Conservation (phyloP, 2,113 vertebrate genomes). For the Illadopsis cleaveri region DNA sequence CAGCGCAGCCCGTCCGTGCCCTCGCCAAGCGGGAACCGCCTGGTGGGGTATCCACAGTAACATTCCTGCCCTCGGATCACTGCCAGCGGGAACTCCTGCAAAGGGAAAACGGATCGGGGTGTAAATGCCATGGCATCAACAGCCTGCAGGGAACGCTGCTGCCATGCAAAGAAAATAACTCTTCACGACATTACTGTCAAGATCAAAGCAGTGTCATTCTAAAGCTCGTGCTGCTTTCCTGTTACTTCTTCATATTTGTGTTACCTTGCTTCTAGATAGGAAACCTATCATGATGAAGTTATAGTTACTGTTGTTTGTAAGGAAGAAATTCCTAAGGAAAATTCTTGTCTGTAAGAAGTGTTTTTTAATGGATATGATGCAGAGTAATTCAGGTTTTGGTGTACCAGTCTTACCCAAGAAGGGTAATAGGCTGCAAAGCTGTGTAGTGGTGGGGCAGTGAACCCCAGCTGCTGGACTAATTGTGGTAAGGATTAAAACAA, state of each 20-base stretch:
- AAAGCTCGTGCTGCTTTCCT: neutral
- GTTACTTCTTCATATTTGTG: neutral
- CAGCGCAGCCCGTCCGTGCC: conserved; percentile 71
- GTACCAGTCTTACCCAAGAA: neutral
- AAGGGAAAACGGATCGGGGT: neutral
- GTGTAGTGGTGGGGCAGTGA: neutral
- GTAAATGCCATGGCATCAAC: neutral
- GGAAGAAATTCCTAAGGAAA: neutral
- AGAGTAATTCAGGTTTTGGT: neutral
- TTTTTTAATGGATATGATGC: neutral
- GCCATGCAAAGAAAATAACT: neutral
- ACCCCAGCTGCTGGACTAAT: neutral
- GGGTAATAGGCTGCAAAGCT: neutral
- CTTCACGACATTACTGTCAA: neutral
- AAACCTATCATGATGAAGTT: no score
- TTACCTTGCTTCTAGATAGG: neutral
- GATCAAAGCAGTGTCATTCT: neutral
- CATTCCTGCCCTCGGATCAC: conserved; percentile 80
- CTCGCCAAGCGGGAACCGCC: conserved; percentile 75
- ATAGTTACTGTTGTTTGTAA: neutral
- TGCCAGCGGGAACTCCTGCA: conserved; percentile 89
- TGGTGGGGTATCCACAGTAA: conserved; percentile 84
- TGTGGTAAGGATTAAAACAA: neutral
- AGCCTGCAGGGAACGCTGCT: neutral
- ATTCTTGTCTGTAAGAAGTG: neutral